These are phyloP conservation scores for Campylorhamphus procurvoides DNA, from an alignment of 2,113 vertebrate genomes.

Conservation along the genomic window DNA sequence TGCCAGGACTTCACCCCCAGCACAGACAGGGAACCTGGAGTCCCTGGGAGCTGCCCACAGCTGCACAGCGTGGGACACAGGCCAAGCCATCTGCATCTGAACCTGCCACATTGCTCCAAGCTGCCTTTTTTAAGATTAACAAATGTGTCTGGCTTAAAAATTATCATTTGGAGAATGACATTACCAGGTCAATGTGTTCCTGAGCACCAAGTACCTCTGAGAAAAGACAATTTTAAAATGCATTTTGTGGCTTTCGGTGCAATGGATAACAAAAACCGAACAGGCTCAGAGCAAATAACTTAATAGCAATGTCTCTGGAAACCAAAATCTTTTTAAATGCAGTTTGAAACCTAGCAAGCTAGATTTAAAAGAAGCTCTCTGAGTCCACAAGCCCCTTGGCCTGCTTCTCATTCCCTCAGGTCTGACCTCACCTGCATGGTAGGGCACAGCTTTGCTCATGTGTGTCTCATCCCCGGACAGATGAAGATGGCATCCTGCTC, in stretches of 20 bases:
- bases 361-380: not conserved
- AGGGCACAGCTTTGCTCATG: not conserved
- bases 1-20: rapidly evolving
- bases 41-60: not conserved
- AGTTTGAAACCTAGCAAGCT: not conserved
- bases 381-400: not conserved
- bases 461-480: rapidly evolving
- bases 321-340: not conserved
- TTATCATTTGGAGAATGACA: not conserved
- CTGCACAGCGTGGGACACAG: not conserved
- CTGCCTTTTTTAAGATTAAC: not conserved
- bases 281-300: not conserved
- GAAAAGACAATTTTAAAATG: not conserved
- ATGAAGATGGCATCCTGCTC: not conserved
- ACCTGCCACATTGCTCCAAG: not conserved
- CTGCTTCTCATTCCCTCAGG: not conserved
- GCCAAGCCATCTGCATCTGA: not conserved
- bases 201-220: not conserved
- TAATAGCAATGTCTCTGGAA: not conserved
- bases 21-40: not conserved
- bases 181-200: conserved; percentile 35
- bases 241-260: not conserved
- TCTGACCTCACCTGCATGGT: not conserved
- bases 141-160: not conserved
- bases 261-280: not conserved